A percentile compares a stretch with the other conserved stretches of the same genome.
Evolutionary conservation across 2,888 invertebrate species (phyloP).

Genomic region (Aphodius sticticus): DNA sequence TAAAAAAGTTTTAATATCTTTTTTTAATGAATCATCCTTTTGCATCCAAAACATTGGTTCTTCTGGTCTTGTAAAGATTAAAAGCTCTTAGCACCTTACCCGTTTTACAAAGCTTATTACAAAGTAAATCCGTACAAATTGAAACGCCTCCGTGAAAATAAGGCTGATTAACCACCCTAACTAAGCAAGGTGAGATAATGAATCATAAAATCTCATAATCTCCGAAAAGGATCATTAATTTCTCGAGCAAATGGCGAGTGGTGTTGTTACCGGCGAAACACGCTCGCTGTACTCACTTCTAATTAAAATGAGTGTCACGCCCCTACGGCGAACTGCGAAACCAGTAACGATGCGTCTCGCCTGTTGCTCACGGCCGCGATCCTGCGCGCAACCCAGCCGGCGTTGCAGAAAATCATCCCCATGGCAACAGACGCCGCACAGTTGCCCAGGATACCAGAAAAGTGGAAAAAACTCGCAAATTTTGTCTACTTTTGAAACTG

Average conservation of each 20-base stretch:
- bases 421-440: not conserved
- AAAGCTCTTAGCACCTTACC: not conserved
- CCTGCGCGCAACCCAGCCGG: not conserved
- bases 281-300: not conserved
- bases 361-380: not conserved
- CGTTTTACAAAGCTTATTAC: not conserved
- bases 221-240: not conserved
- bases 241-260: not conserved
- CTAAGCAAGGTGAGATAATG: conserved; percentile 4
- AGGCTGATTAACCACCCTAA: not conserved
- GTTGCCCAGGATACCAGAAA: not conserved
- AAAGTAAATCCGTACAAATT: not conserved
- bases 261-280: not conserved
- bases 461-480: not conserved
- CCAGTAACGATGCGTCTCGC: not conserved
- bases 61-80: too few relatives aligned
- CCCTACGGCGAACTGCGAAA: not conserved
- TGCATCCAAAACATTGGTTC: too few relatives aligned
- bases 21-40: too few relatives aligned
- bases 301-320: not conserved
- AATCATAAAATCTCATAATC: conserved; percentile 4
- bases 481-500: too few relatives aligned
- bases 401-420: not conserved
- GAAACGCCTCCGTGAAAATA: not conserved
- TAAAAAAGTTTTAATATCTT: too few relatives aligned